A percentile compares a stretch with the other conserved stretches of the same genome.
Conservation (phyloP, 2,797 vertebrate species). For the Kryptolebias ocellatus region DNA sequence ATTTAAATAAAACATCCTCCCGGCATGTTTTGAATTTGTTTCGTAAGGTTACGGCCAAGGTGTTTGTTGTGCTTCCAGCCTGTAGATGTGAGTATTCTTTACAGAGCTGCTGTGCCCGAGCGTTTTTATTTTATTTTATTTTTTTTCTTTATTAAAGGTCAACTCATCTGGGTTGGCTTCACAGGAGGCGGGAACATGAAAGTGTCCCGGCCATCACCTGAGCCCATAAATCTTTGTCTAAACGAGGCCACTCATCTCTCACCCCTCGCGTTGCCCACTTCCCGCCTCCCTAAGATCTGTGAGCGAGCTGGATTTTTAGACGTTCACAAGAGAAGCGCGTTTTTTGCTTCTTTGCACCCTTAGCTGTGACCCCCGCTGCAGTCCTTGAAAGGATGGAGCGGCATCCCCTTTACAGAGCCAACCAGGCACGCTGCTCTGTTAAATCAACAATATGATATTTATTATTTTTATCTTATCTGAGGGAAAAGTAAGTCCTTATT, state of each 20-base stretch:
- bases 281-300: conserved; percentile 11
- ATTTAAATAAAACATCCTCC: background rate
- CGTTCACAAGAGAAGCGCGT: too few species aligned
- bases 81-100: conserved; percentile 29
- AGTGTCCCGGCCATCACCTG: conserved; percentile 66
- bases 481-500: background rate
- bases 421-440: background rate
- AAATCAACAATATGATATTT: background rate
- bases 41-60: background rate
- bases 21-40: background rate
- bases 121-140: conserved; percentile 16
- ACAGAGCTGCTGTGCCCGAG: conserved; percentile 48
- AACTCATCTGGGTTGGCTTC: conserved; percentile 62
- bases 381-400: background rate
- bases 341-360: background rate
- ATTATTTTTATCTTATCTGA: background rate
- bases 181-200: conserved; percentile 68
- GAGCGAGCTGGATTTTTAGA: conserved; percentile 22
- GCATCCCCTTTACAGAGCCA: background rate
- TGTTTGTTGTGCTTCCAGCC: conserved; percentile 7
- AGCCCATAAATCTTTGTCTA: conserved; percentile 72
- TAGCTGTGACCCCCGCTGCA: conserved; percentile 8
- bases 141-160: conserved; percentile 67
- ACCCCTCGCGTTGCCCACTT: conserved; percentile 21
- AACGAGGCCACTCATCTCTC: conserved; percentile 61